A percentile compares a stretch with the other conserved stretches of the same genome.
phyloP scores from a whole-genome alignment of 1,140 invertebrate genomes.

The Cyclina sinensis region DNA sequence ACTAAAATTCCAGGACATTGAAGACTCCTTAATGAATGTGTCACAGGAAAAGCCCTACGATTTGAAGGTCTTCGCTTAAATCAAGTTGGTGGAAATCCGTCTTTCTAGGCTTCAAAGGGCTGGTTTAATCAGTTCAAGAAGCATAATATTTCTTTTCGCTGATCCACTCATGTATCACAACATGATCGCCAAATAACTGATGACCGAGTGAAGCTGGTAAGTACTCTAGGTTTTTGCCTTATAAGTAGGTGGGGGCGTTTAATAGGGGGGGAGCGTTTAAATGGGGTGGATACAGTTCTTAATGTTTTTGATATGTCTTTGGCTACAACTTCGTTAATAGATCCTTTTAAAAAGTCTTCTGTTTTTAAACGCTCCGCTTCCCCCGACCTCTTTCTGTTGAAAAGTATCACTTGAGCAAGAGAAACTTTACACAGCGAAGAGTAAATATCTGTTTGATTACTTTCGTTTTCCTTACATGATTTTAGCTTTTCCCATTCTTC shows the following conservation, averaged over 20 bases:
- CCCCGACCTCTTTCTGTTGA: constrained; percentile 44
- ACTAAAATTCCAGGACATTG: background rate
- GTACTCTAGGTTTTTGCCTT: too few species aligned
- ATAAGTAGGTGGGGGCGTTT: too few species aligned
- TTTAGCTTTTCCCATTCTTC: background rate
- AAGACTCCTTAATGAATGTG: background rate
- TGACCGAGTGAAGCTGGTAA: background rate
- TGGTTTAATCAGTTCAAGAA: background rate
- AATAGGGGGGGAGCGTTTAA: too few species aligned
- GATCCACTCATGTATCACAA: constrained; percentile 6
- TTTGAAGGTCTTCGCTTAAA: background rate
- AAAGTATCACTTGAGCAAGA: background rate
- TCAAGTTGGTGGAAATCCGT: background rate
- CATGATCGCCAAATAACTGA: background rate
- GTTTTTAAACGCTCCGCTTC: background rate
- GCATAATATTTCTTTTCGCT: background rate
- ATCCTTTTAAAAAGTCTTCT: constrained; percentile 20
- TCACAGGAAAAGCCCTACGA: background rate
- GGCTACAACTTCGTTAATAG: constrained; percentile 2
- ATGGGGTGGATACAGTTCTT: too few species aligned
- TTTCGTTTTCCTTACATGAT: background rate
- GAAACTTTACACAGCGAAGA: background rate
- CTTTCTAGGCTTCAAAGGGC: background rate
- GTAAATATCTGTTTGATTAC: too few species aligned
- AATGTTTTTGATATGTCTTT: constrained; percentile 5